Base-by-base conservation (phyloP, 2,888 invertebrate species). In the Brachyptera risi region DNA sequence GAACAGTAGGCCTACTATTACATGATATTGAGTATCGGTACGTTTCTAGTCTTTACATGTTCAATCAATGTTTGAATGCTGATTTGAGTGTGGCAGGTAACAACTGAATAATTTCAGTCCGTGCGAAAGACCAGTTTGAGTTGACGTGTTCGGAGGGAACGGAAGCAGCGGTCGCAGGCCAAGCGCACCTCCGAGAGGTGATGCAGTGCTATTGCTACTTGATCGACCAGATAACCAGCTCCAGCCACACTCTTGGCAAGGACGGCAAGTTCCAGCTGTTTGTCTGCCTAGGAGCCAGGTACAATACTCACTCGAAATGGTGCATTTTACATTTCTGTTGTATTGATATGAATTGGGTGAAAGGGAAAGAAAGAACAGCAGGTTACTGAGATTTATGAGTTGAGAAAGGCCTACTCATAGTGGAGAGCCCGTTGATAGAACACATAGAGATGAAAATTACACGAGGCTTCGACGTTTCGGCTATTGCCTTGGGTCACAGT, bases 251-350 rank as follows among this genome's bases (percentile, higher is more conserved):
- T n/a, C 80, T 95, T 21, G 99, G 98, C 58, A 98, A 98, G 75
- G 98, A 99, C 78, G 97, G 96, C 56, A 96, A 96, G 76, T 97
- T 99, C 74, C 97, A 98, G 75, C 83, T 97, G 38, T 96, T 98
- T 72, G 88, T 97, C 68, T 96, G 97, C 74, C 83, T 98, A 31
- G 91, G 94, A 71, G 84, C 93, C 68, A 87, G 96, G 96, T 96
- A 75, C n/a, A n/a, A n/a, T n/a, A n/a, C n/a, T n/a, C n/a, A n/a
- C n/a, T n/a, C n/a, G n/a, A n/a, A n/a, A n/a, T n/a, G n/a, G n/a
- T n/a, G n/a, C n/a, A n/a, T n/a, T n/a, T n/a, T n/a, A n/a, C n/a
- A n/a, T n/a, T n/a, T n/a, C n/a, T n/a, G n/a, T n/a, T n/a, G n/a
- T n/a, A n/a, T n/a, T n/a, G n/a, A n/a, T n/a, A n/a, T n/a, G n/a